A percentile compares a stretch with the other conserved stretches of the same genome.
These are phyloP conservation scores for Noctua janthe DNA, from an alignment of 2,888 invertebrate species.

Conservation along the genomic window DNA sequence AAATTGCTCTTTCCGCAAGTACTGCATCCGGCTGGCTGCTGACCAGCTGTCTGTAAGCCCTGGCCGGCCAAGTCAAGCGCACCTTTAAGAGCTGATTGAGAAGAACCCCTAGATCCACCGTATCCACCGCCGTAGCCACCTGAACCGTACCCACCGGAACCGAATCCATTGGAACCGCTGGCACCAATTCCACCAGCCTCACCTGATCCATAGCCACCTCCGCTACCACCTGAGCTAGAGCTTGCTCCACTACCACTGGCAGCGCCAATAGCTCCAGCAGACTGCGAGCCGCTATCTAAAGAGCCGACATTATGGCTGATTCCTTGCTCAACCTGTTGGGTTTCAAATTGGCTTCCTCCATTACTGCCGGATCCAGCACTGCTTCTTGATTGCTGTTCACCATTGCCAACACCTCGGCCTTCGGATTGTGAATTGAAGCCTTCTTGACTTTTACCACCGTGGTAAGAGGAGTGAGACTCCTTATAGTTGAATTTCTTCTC, in stretches of 20 bases:
- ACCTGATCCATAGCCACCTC: slow-evolving; percentile 11
- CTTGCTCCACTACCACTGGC: slow-evolving; percentile 33
- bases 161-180: slow-evolving; percentile 12
- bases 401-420: slow-evolving; percentile 28
- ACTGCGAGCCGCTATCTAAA: slow-evolving; percentile 34
- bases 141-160: slow-evolving; percentile 15
- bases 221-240: slow-evolving; percentile 26
- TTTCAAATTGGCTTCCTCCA: slow-evolving; percentile 25
- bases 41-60: slow-evolving; percentile 75
- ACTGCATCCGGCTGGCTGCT: slow-evolving; percentile 73
- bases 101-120: slow-evolving; percentile 43
- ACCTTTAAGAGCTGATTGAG: slow-evolving; percentile 74
- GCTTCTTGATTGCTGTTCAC: slow-evolving; percentile 31
- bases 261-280: slow-evolving; percentile 38
- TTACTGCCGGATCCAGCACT: background rate
- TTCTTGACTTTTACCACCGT: slow-evolving; percentile 56
- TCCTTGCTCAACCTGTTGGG: slow-evolving; percentile 23
- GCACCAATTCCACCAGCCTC: slow-evolving; percentile 2
- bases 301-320: slow-evolving; percentile 14
- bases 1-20: slow-evolving; percentile 81
- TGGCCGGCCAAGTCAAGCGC: slow-evolving; percentile 81
- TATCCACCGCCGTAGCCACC: slow-evolving; percentile 21
- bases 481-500: slow-evolving; percentile 63
- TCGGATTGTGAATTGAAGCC: slow-evolving; percentile 41
- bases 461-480: slow-evolving; percentile 70